Base-by-base conservation (phyloP, 2,888 invertebrate species). In the Thumatha senex region DNA sequence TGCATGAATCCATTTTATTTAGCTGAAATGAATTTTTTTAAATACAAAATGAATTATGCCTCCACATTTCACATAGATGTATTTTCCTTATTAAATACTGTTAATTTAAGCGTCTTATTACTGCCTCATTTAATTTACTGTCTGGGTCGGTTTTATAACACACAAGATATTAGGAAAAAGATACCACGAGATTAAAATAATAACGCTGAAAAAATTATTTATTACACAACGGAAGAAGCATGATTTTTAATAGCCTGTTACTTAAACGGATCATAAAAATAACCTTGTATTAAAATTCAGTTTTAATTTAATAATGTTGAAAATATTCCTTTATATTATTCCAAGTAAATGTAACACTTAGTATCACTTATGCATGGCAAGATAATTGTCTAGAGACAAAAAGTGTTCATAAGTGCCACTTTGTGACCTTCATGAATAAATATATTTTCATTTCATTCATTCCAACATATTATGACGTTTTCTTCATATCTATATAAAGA, bases 291-390 rank as follows among this genome's bases (percentile, higher is more conserved):
- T 39, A 14, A n/a, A 43, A 48, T 7, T n/a, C 18, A 33, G 39
- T 14, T 39, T 24, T 48, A 43, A 48, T 44, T 43, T 39, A 43
- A 48, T 44, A 39, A 48, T n/a, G 43, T 4, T 10, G 33, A 33
- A 39, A 44, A 2, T 34, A 29, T 49, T 49, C 43, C 39, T 39
- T 44, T 49, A 44, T 44, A 39, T 4, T 24, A 24, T 24, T n/a
- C n/a, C n/a, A n/a, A n/a, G n/a, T n/a, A n/a, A n/a, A n/a, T n/a
- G n/a, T n/a, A n/a, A n/a, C n/a, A n/a, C n/a, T n/a, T n/a, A n/a
- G n/a, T n/a, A n/a, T n/a, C n/a, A n/a, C n/a, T n/a, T n/a, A n/a
- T n/a, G n/a, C n/a, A n/a, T n/a, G n/a, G n/a, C n/a, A n/a, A n/a
- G n/a, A n/a, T n/a, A n/a, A 24, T 24, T 24, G 3, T 24, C 5